Conservation (phyloP, 2,888 invertebrate species). For the Petrolisthes cinctipes region DNA sequence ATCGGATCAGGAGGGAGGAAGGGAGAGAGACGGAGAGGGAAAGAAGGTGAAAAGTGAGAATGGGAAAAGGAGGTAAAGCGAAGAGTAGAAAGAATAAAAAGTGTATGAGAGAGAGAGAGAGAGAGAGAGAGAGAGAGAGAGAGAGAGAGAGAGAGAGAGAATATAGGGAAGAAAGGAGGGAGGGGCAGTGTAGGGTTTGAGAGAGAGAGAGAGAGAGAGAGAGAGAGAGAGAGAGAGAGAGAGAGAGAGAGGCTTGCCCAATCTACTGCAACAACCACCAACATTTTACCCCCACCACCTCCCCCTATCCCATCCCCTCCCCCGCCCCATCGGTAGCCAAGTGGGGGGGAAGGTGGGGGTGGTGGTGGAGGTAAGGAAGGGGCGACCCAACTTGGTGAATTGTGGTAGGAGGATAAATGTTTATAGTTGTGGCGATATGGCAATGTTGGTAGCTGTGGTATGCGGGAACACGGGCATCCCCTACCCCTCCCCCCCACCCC, state of each 20-base stretch:
- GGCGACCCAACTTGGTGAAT: neutral
- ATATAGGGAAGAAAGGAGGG: neutral
- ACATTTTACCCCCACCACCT: neutral
- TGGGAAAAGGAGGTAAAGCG: neutral
- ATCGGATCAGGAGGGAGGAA: constrained; percentile 3
- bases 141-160: neutral
- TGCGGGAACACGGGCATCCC: neutral
- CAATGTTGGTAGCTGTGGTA: constrained; percentile 14
- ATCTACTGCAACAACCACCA: neutral
- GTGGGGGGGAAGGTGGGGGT: neutral
- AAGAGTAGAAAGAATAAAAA: neutral
- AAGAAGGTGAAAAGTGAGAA: neutral
- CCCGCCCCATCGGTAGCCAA: neutral
- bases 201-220: neutral
- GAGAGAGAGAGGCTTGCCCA: constrained; percentile 16
- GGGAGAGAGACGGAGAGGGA: neutral
- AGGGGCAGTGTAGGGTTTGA: no score
- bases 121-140: constrained; percentile 22
- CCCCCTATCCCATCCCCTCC: neutral
- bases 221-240: constrained; percentile 12
- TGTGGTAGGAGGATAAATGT: neutral
- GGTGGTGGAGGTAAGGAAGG: constrained; percentile 4
- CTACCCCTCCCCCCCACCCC: neutral
- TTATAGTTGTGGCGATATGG: neutral
- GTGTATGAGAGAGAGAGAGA: constrained; percentile 18